These are phyloP conservation scores for Sarcophaga peregrina DNA, from an alignment of 1,140 invertebrate genomes.

Conservation along the genomic window DNA sequence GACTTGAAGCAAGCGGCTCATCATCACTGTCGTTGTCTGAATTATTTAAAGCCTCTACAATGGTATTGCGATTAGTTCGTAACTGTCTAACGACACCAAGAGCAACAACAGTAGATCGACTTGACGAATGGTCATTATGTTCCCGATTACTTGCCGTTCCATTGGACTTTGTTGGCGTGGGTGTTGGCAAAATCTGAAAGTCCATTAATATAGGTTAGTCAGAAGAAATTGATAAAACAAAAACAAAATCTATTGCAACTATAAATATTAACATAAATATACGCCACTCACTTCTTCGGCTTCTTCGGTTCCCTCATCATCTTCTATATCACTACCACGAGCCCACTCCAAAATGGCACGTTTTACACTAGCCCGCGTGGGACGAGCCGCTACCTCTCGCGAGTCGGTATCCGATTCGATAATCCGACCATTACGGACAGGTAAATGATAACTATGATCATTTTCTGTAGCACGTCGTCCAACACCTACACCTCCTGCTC, in stretches of 20 bases:
- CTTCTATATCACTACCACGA: slow-evolving; percentile 59
- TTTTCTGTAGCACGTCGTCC: slow-evolving; percentile 55
- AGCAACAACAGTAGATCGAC: slow-evolving; percentile 52
- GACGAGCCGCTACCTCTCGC: slow-evolving; percentile 52
- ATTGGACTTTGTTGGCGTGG: slow-evolving; percentile 61
- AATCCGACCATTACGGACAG: slow-evolving; percentile 60
- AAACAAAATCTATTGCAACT: neutral
- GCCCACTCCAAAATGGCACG: slow-evolving; percentile 59
- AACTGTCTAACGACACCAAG: slow-evolving; percentile 51
- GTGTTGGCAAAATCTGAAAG: slow-evolving; percentile 61
- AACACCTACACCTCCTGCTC: neutral
- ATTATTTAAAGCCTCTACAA: slow-evolving; percentile 51
- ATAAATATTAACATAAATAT: neutral
- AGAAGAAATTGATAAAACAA: neutral
- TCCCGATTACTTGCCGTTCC: slow-evolving; percentile 18
- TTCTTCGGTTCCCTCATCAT: slow-evolving; percentile 52
- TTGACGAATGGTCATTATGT: slow-evolving; percentile 57
- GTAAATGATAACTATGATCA: slow-evolving; percentile 64
- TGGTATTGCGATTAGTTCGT: slow-evolving; percentile 62
- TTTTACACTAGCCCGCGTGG: slow-evolving; percentile 59
- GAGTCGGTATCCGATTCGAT: slow-evolving; percentile 62
- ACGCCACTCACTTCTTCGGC: slow-evolving; percentile 56
- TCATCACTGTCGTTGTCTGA: slow-evolving; percentile 60
- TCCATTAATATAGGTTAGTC: neutral
- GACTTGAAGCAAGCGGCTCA: slow-evolving; percentile 62